Base-by-base conservation (phyloP, 2,888 invertebrate genomes). In the Tenthredo amoena region DNA sequence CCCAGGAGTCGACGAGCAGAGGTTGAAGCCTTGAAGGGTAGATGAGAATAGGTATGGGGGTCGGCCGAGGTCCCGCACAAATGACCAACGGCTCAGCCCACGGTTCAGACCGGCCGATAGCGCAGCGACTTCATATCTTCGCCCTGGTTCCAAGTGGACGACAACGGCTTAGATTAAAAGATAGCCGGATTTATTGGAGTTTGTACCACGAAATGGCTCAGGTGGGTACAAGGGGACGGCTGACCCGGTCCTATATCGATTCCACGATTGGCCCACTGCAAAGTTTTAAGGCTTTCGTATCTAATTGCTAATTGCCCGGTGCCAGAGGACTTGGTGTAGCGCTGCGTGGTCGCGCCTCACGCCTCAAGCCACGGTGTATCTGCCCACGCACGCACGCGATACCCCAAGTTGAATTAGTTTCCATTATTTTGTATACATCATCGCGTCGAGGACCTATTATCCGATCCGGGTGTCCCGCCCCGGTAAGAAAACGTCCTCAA, bases 31-130 rank as follows among this genome's bases (percentile, higher is more conserved):
- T 77, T 55, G 77, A 34, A 77, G 77, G 77, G 77, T 74, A 55
- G 77, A 47, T 47, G 55, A 77, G 47, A 31, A 18, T 18, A 62
- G 62, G 81, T 37, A 34, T 15, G 62, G 68, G 43, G 43, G 47
- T 71, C n/a, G 71, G 40, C 15, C 47, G 83, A 37, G 81, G 87
- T 89, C 88, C 92, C 91, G 47, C 47, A 90, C 91, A 93, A 93
- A 93, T 93, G 93, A 93, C 93, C 93, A 93, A 92, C 93, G 92
- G 89, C 89, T 83, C 87, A 87, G 71, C 79, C 85, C 87, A 74
- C 85, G 55, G 26, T 47, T 82, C 31, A 62, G 31, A 40, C 71
- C 84, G 87, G 85, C 87, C 86, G 86, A 85, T 87, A 83, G 86
- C 85, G 87, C 86, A 87, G 85, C 86, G 87, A 89, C 87, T 89